These are phyloP conservation scores for Lamprologus callipterus DNA, from an alignment of 2,113 vertebrate species.

Conservation along the genomic window DNA sequence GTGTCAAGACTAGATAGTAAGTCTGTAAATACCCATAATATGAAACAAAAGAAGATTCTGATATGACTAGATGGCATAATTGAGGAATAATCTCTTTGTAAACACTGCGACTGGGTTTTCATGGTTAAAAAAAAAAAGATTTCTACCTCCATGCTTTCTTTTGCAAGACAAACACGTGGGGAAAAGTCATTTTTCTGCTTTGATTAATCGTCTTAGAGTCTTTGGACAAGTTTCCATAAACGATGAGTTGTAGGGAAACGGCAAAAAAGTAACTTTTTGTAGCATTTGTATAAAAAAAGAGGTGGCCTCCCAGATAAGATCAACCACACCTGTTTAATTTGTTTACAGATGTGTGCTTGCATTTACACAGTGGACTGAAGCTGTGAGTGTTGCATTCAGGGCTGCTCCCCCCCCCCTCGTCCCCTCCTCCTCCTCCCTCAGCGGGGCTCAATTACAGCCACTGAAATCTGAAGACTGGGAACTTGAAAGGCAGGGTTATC, in stretches of 20 bases:
- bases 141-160: not conserved
- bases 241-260: not conserved
- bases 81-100: not conserved
- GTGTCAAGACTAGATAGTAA: not conserved
- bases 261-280: not conserved
- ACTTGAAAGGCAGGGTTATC: constrained; percentile 55
- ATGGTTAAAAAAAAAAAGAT: not conserved
- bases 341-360: not conserved
- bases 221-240: not conserved
- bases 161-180: not conserved
- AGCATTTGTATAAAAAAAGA: not conserved
- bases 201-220: not conserved
- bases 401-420: not conserved
- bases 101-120: not conserved
- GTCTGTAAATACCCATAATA: not conserved
- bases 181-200: not conserved
- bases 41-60: not conserved
- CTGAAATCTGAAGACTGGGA: constrained; percentile 40
- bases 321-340: not conserved
- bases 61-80: not conserved
- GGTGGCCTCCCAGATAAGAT: not conserved
- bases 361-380: not conserved
- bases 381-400: not conserved
- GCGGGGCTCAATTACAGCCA: constrained; percentile 31
- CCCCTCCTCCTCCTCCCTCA: not conserved